Conservation (phyloP, 2,113 vertebrate species). For the Natator depressus region DNA sequence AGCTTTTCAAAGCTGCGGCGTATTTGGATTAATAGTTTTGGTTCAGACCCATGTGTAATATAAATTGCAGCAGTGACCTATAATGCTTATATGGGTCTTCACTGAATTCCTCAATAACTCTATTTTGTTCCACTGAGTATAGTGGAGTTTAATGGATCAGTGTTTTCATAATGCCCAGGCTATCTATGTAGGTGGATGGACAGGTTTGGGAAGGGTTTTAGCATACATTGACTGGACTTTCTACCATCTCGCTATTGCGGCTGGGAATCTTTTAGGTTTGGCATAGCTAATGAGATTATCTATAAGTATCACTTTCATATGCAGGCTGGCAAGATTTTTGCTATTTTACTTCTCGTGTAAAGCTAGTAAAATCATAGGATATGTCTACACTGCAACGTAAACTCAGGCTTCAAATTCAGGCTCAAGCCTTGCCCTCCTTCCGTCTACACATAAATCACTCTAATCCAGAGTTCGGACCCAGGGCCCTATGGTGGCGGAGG, state of each 20-base stretch:
- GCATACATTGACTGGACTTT: neutral
- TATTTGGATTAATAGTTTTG: conserved; percentile 46
- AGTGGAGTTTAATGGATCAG: neutral
- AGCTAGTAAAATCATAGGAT: neutral
- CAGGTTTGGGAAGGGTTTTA: neutral
- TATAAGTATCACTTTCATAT: neutral
- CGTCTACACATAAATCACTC: neutral
- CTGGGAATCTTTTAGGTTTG: neutral
- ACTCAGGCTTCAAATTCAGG: neutral
- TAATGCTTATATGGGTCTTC: conserved; percentile 70
- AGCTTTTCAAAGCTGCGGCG: conserved; percentile 58
- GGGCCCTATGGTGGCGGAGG: neutral
- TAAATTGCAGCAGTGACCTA: neutral
- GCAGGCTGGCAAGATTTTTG: neutral
- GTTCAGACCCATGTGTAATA: neutral
- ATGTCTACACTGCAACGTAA: neutral
- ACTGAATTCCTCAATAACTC: conserved; percentile 56
- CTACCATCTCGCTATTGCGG: conserved; percentile 18
- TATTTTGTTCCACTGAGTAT: conserved; percentile 42
- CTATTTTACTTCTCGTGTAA: neutral
- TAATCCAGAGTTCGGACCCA: neutral
- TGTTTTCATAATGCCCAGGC: neutral
- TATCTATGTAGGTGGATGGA: neutral
- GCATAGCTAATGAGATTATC: neutral
- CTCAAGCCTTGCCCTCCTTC: neutral